Evolutionary conservation across 2,797 vertebrate species (phyloP).

Genomic region (Hoplostethus mediterraneus): DNA sequence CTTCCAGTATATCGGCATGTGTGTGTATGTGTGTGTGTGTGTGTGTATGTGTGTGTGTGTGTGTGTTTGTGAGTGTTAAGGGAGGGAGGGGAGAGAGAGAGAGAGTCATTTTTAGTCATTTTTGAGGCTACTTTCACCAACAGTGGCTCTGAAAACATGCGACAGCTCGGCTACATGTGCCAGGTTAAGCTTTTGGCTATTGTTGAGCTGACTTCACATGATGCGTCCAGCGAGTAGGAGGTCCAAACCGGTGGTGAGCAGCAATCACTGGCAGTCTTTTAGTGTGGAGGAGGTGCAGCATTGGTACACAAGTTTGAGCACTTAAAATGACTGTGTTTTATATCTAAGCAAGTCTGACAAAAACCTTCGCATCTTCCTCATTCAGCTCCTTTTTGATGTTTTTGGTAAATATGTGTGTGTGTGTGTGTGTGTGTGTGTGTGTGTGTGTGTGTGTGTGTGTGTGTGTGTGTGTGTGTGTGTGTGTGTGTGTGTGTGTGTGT

Average conservation of each 20-base stretch:
- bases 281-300: background rate
- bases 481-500: background rate
- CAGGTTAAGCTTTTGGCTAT: background rate
- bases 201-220: background rate
- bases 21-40: background rate
- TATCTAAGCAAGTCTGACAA: background rate
- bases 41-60: background rate
- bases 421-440: background rate
- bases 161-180: background rate
- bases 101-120: background rate
- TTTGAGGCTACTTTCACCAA: background rate
- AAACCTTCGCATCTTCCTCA: background rate
- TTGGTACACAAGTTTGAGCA: background rate
- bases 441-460: background rate
- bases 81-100: slow-evolving; percentile 8
- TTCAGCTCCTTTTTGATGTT: background rate
- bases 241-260: background rate
- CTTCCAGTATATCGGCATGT: slow-evolving; percentile 8
- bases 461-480: background rate
- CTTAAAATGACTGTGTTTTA: background rate
- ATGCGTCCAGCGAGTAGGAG: background rate
- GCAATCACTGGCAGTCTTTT: background rate
- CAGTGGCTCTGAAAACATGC: background rate
- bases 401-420: background rate
- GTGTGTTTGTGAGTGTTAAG: background rate